These are phyloP conservation scores for Brachyistius frenatus DNA, from an alignment of 2,113 vertebrate genomes.

Conservation along the genomic window DNA sequence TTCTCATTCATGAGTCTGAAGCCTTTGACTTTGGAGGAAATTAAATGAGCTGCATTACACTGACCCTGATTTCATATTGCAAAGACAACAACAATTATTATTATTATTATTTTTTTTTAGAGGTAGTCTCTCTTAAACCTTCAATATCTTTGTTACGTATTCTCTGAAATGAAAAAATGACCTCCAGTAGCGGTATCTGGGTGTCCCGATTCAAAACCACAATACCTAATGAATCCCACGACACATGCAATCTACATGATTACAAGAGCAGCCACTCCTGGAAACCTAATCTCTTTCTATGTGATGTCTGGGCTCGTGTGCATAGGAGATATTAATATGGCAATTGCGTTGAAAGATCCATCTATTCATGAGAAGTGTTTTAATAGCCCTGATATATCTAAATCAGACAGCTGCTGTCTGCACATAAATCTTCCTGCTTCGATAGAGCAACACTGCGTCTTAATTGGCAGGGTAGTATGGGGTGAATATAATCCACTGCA, in stretches of 20 bases:
- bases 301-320: slow-evolving; percentile 52
- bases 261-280: slow-evolving; percentile 32
- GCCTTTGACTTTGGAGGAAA: slow-evolving; percentile 6
- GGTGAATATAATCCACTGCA: slow-evolving; percentile 53
- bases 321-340: slow-evolving; percentile 71
- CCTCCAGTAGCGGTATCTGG: slow-evolving; percentile 1
- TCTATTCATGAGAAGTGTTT: slow-evolving; percentile 70
- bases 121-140: slow-evolving; percentile 13
- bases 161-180: slow-evolving; percentile 48
- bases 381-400: slow-evolving; percentile 78
- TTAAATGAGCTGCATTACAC: slow-evolving; percentile 1
- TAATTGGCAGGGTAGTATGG: slow-evolving; percentile 64
- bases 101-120: not conserved
- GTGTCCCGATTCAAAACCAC: slow-evolving; percentile 9
- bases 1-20: slow-evolving; percentile 13
- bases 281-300: slow-evolving; percentile 47
- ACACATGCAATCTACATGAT: slow-evolving; percentile 56
- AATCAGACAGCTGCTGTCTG: slow-evolving; percentile 70
- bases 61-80: not conserved
- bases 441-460: slow-evolving; percentile 48
- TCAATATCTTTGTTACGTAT: slow-evolving; percentile 26
- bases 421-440: slow-evolving; percentile 71
- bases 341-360: slow-evolving; percentile 64
- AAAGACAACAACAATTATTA: not conserved
- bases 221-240: not conserved